These are phyloP conservation scores for Sebastes goodei DNA, from an alignment of 2,797 vertebrate genomes.

Conservation along the genomic window DNA sequence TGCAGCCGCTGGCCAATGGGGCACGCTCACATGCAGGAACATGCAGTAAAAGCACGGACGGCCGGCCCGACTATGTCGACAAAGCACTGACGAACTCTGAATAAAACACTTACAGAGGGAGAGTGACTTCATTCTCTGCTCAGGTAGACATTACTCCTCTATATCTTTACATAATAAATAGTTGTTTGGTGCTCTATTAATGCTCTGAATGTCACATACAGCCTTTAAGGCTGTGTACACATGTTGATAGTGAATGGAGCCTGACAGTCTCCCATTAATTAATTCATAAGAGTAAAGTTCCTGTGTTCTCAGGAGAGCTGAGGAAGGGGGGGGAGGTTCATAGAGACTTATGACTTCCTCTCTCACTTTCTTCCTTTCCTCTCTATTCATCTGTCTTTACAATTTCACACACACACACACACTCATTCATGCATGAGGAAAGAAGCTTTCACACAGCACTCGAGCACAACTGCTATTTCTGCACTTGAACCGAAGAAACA, in stretches of 20 bases:
- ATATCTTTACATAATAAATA: neutral
- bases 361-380: slow-evolving; percentile 13
- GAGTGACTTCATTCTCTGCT: too few species aligned
- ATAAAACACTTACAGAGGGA: too few species aligned
- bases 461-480: slow-evolving; percentile 27
- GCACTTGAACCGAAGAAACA: slow-evolving; percentile 15
- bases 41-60: too few species aligned
- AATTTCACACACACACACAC: slow-evolving; percentile 8
- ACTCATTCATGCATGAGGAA: slow-evolving; percentile 27
- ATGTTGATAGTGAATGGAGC: slow-evolving; percentile 24
- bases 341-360: slow-evolving; percentile 34
- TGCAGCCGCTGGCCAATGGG: neutral
- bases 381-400: neutral
- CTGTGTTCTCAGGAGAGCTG: slow-evolving; percentile 19
- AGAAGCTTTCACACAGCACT: slow-evolving; percentile 18
- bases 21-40: neutral
- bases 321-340: neutral
- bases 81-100: too few species aligned
- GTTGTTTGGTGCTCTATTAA: neutral
- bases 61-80: too few species aligned
- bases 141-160: neutral
- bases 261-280: slow-evolving; percentile 27
- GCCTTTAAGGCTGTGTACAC: slow-evolving; percentile 13
- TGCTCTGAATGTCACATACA: neutral
- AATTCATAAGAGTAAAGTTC: slow-evolving; percentile 44